A percentile compares a stretch with the other conserved stretches of the same genome.
Evolutionary conservation across 2,113 vertebrate species (phyloP).

Genomic region (Trematomus loennbergii): DNA sequence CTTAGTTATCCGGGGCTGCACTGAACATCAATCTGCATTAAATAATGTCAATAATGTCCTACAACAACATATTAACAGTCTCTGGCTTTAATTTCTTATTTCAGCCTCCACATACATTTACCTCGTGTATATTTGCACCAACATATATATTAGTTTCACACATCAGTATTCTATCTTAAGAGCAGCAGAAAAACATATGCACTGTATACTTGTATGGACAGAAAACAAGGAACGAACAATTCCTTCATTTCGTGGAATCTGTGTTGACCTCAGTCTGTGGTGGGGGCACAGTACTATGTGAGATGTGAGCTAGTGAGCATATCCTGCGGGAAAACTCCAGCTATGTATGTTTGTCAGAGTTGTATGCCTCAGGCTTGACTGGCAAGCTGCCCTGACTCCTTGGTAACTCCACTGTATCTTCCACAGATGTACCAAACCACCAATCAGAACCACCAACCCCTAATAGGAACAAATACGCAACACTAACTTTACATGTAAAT

Average conservation of each 20-base stretch:
- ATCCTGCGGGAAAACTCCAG: constrained; percentile 63
- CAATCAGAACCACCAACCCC: constrained; percentile 75
- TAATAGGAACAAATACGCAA: constrained; percentile 71
- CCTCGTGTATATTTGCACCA: constrained; percentile 59
- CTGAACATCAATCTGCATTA: constrained; percentile 40
- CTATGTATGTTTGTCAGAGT: constrained; percentile 61
- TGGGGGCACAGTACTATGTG: constrained; percentile 75
- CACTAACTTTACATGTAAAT: constrained; percentile 69
- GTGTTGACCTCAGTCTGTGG: constrained; percentile 73
- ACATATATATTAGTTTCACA: constrained; percentile 64
- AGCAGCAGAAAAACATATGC: constrained; percentile 69
- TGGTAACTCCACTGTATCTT: constrained; percentile 84
- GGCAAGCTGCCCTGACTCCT: constrained; percentile 80
- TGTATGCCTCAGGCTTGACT: constrained; percentile 72
- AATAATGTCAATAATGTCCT: constrained; percentile 42
- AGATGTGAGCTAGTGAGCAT: constrained; percentile 76
- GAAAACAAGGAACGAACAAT: constrained; percentile 71
- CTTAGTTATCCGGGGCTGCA: constrained; percentile 17
- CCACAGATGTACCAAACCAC: constrained; percentile 85
- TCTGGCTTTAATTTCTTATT: constrained; percentile 20
- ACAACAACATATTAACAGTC: constrained; percentile 34
- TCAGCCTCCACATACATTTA: constrained; percentile 48
- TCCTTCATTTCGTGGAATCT: constrained; percentile 73
- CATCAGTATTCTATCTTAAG: constrained; percentile 62
- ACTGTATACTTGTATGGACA: constrained; percentile 68